Percentiles rank a stretch among this genome's conserved stretches.
These are phyloP conservation scores for Mylabris sibirica DNA, from an alignment of 2,888 invertebrate genomes.

Conservation along the genomic window DNA sequence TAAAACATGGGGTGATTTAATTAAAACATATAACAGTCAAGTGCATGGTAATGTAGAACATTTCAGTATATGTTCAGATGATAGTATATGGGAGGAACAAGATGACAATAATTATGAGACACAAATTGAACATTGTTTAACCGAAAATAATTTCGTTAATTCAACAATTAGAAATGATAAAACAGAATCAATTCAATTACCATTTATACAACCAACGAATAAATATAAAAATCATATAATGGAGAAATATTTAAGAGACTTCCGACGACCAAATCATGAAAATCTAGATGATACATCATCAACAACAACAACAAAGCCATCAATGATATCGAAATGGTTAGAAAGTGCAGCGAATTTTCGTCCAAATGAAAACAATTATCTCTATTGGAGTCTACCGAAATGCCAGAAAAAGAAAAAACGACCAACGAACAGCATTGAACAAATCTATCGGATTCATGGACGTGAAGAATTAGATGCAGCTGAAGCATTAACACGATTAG, in stretches of 20 bases:
- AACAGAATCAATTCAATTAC: constrained; percentile 34
- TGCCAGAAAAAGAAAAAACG: constrained; percentile 53
- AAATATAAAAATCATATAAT: constrained; percentile 69
- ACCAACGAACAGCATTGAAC: constrained; percentile 36
- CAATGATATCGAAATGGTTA: constrained; percentile 77
- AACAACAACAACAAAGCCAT: constrained; percentile 56
- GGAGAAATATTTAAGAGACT: constrained; percentile 67
- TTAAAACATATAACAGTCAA: constrained; percentile 74
- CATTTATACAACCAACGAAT: constrained; percentile 56
- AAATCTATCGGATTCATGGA: constrained; percentile 60
- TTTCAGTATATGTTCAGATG: constrained; percentile 79
- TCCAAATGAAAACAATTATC: constrained; percentile 75
- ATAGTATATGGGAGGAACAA: constrained; percentile 81
- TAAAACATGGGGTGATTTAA: constrained; percentile 78
- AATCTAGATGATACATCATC: constrained; percentile 35
- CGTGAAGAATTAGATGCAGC: constrained; percentile 80
- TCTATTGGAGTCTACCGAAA: constrained; percentile 66
- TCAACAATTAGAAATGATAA: constrained; percentile 58
- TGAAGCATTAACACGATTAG: constrained; percentile 75
- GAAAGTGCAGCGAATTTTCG: constrained; percentile 78
- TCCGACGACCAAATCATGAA: constrained; percentile 47
- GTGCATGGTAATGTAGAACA: constrained; percentile 82
- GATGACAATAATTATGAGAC: constrained; percentile 51
- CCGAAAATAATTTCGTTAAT: constrained; percentile 53
- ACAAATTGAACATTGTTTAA: constrained; percentile 31